Conservation (phyloP, 2,888 invertebrate genomes). For the Stenurella melanura region DNA sequence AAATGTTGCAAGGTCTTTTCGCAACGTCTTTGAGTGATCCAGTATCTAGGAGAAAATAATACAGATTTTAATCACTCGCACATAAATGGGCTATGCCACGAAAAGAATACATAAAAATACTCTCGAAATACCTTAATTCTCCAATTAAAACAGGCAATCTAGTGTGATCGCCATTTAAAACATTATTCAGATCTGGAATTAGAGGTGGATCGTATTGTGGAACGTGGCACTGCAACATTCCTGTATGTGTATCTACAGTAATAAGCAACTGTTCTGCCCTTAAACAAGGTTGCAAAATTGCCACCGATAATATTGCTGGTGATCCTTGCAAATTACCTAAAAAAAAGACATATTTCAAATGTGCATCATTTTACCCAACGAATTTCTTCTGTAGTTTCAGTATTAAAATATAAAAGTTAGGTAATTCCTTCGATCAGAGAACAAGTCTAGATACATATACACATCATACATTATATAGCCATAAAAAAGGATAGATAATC, state of each 20-base stretch:
- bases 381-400: too few relatives aligned
- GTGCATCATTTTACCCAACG: too few relatives aligned
- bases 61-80: not conserved
- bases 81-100: too few relatives aligned
- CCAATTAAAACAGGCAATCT: slow-evolving; percentile 81
- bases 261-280: slow-evolving; percentile 94
- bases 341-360: slow-evolving; percentile 30
- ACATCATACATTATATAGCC: too few relatives aligned
- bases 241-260: slow-evolving; percentile 95
- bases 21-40: slow-evolving; percentile 94
- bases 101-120: not conserved
- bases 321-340: slow-evolving; percentile 91
- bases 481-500: too few relatives aligned
- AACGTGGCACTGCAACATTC: slow-evolving; percentile 92
- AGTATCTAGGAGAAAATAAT: slow-evolving; percentile 77
- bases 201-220: slow-evolving; percentile 91
- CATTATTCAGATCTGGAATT: slow-evolving; percentile 87
- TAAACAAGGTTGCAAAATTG: slow-evolving; percentile 91
- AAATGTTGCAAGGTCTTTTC: slow-evolving; percentile 96
- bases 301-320: slow-evolving; percentile 93
- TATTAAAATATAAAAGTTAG: too few relatives aligned
- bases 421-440: too few relatives aligned
- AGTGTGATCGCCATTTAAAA: slow-evolving; percentile 84
- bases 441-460: too few relatives aligned
- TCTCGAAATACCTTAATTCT: slow-evolving; percentile 75